Conservation (phyloP, 2,888 invertebrate genomes). For the Trachelus troglodyta region DNA sequence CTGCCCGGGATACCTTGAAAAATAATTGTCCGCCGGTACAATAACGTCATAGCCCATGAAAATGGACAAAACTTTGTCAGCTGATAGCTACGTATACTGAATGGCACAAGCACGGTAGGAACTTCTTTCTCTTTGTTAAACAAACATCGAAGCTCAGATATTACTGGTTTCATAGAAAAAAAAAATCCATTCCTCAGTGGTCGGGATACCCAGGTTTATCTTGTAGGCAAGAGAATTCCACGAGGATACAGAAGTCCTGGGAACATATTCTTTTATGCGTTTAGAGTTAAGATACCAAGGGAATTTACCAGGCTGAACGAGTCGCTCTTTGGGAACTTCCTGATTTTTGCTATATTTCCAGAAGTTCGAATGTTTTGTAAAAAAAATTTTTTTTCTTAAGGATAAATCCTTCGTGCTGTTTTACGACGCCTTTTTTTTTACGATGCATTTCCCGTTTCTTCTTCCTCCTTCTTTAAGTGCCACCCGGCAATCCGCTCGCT, state of each 20-base stretch:
- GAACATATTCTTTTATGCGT: background rate
- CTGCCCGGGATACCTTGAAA: conserved; percentile 19
- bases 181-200: background rate
- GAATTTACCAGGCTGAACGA: background rate
- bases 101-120: background rate
- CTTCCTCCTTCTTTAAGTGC: background rate
- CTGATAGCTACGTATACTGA: background rate
- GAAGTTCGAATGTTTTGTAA: background rate
- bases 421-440: conserved; percentile 1
- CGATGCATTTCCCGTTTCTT: conserved; percentile 2
- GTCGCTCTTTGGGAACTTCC: background rate
- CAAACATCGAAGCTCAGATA: background rate
- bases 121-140: background rate
- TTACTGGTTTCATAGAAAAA: background rate
- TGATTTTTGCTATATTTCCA: background rate
- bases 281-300: background rate
- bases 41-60: background rate
- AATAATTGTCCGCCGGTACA: background rate
- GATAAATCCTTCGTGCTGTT: background rate
- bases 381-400: background rate
- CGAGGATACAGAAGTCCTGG: background rate
- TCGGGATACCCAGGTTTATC: background rate
- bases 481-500: background rate
- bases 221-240: background rate
- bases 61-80: background rate